Conservation (phyloP, 1,140 invertebrate species). For the Polypedilum vanderplanki region DNA sequence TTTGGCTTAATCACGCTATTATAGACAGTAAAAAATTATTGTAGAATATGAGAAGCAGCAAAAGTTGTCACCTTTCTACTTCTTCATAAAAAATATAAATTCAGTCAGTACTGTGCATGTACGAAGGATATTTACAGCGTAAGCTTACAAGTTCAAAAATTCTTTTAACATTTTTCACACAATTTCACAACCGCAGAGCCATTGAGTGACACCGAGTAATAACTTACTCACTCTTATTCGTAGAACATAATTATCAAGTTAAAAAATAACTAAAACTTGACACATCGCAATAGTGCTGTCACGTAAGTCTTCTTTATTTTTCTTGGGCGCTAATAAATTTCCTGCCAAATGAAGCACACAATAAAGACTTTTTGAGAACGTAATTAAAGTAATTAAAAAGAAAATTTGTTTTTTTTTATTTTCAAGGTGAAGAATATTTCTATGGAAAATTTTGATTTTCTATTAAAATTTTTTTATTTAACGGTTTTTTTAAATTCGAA, state of each 20-base stretch:
- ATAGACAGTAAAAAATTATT: neutral
- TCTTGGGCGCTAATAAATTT: no score
- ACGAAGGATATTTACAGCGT: no score
- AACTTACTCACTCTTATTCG: neutral
- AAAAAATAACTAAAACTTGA: neutral
- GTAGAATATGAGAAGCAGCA: no score
- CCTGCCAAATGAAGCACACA: neutral
- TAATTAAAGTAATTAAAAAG: neutral
- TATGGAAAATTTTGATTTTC: neutral
- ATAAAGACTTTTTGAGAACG: neutral
- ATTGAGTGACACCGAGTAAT: neutral
- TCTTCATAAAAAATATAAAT: no score
- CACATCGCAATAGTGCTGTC: neutral
- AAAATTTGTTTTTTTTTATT: no score
- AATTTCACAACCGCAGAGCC: neutral
- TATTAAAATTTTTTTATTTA: no score
- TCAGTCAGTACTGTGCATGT: no score
- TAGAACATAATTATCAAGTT: neutral
- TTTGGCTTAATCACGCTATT: slow-evolving; percentile 17
- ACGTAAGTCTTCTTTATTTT: neutral
- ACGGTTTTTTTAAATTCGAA: no score
- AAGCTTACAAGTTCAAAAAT: neutral
- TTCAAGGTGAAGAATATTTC: neutral
- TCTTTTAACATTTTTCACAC: neutral
- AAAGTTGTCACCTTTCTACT: no score